Percentiles rank a stretch among this genome's conserved stretches.
Evolutionary conservation across 1,140 invertebrate genomes (phyloP).

Genomic region (Hydropsyche tenuis): DNA sequence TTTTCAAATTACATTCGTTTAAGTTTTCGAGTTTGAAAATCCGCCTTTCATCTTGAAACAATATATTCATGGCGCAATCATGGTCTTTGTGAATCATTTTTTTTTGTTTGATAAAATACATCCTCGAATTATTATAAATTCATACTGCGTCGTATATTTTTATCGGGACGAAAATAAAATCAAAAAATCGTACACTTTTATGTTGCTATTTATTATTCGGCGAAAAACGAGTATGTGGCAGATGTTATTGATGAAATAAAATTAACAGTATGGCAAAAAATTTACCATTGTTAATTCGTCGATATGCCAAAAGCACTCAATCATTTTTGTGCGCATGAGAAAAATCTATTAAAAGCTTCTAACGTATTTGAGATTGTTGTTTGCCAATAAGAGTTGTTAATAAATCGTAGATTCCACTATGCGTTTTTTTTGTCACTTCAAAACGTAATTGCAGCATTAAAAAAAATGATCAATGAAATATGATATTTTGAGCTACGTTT

Average conservation of each 20-base stretch:
- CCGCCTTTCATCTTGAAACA: no score
- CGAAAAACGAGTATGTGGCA: no score
- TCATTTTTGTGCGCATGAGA: neutral
- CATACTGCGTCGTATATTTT: no score
- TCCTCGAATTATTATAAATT: no score
- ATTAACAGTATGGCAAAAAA: neutral
- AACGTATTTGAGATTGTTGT: neutral
- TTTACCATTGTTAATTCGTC: neutral
- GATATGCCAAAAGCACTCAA: neutral
- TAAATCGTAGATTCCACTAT: slow-evolving; percentile 1
- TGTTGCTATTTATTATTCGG: no score
- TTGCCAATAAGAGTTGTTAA: neutral
- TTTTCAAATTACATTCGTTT: no score
- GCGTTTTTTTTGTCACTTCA: neutral
- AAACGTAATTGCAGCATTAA: neutral
- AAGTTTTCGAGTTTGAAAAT: no score
- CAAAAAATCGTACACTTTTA: no score
- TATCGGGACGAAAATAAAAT: no score
- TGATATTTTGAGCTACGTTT: neutral
- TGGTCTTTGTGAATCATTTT: no score
- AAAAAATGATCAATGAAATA: slow-evolving; percentile 12
- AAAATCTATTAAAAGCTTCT: slow-evolving; percentile 4
- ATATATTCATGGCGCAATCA: no score
- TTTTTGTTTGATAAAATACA: no score
- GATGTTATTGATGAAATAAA: neutral